phyloP scores from a whole-genome alignment of 2,113 vertebrate species.

The Oryzias curvinotus region DNA sequence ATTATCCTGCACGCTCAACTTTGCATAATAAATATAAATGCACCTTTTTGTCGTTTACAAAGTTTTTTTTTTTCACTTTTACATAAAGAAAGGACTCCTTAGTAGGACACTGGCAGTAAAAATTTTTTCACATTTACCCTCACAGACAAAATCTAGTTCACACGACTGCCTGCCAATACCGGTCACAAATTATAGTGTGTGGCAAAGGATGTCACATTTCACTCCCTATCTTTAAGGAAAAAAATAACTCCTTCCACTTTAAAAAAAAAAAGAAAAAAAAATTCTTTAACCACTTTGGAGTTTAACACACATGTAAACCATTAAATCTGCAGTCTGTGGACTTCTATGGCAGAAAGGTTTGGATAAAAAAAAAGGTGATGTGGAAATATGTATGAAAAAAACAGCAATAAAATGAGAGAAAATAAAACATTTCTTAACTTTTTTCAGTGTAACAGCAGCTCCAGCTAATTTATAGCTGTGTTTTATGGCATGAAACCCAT shows the following conservation, averaged over 20 bases:
- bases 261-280: no score
- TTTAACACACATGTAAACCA: constrained; percentile 31
- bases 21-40: not conserved
- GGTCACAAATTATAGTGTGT: constrained; percentile 52
- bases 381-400: constrained; percentile 5
- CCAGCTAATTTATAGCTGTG: constrained; percentile 13
- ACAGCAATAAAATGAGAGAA: not conserved
- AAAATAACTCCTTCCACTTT: constrained; percentile 28
- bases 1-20: not conserved
- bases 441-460: constrained; percentile 14
- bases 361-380: constrained; percentile 1
- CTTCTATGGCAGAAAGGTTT: not conserved
- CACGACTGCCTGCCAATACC: constrained; percentile 39
- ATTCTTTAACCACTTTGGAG: constrained; percentile 23
- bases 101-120: constrained; percentile 1
- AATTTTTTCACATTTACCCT: constrained; percentile 3
- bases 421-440: constrained; percentile 3
- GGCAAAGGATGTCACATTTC: constrained; percentile 54
- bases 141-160: constrained; percentile 31
- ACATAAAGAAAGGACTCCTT: not conserved
- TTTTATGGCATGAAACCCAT: constrained; percentile 40
- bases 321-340: constrained; percentile 26
- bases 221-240: constrained; percentile 45
- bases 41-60: not conserved
- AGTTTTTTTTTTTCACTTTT: not conserved